phyloP scores from a whole-genome alignment of 1,140 invertebrate species.

The Ceratosolen solmsi region DNA sequence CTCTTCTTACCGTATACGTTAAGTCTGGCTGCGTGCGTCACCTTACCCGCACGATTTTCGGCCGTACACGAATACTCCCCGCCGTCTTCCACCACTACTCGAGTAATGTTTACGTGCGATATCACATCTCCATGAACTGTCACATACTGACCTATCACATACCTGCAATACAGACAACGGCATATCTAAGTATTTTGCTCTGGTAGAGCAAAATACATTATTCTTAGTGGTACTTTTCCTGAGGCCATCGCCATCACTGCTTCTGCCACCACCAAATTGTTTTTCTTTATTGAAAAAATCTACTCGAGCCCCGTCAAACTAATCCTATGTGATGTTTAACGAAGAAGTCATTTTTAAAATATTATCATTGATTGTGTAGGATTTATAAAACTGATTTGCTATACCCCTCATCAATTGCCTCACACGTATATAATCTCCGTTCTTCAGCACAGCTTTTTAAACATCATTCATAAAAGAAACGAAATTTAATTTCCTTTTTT shows the following conservation, averaged over 20 bases:
- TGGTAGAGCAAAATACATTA: slow-evolving; percentile 3
- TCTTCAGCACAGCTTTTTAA: no score
- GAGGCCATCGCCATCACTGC: neutral
- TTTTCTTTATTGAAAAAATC: no score
- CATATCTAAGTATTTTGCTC: neutral
- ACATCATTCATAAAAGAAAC: no score
- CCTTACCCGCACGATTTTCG: slow-evolving; percentile 84
- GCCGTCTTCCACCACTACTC: slow-evolving; percentile 88
- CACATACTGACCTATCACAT: slow-evolving; percentile 87
- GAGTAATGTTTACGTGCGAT: slow-evolving; percentile 90
- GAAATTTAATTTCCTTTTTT: no score
- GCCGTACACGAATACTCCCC: slow-evolving; percentile 89
- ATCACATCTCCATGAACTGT: slow-evolving; percentile 88
- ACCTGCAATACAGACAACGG: slow-evolving; percentile 72
- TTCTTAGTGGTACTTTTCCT: neutral
- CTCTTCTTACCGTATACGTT: slow-evolving; percentile 87
- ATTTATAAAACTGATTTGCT: no score
- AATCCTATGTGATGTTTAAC: no score
- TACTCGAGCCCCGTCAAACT: no score
- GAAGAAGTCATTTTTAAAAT: no score
- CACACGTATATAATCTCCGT: no score
- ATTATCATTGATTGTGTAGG: no score
- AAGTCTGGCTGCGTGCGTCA: slow-evolving; percentile 83
- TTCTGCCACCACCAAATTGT: no score
- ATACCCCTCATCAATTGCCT: no score